Conservation (phyloP, 2,797 vertebrate species). For the Hirundo rustica region DNA sequence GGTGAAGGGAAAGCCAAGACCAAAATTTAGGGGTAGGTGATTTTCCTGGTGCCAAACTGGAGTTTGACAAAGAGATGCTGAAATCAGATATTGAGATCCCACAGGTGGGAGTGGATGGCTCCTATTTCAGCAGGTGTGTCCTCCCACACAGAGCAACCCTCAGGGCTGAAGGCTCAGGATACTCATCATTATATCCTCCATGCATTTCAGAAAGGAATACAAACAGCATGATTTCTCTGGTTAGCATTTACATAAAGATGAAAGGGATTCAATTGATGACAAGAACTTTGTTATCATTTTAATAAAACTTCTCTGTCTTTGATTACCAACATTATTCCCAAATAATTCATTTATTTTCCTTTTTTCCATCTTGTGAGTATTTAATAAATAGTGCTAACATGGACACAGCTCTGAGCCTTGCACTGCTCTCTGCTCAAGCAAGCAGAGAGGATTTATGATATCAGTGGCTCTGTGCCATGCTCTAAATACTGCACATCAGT, state of each 20-base stretch:
- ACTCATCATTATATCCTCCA: neutral
- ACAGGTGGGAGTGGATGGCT: neutral
- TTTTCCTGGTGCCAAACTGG: neutral
- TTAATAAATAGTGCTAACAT: constrained; percentile 29
- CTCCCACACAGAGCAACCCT: neutral
- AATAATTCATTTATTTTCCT: constrained; percentile 29
- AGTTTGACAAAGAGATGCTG: fast-evolving
- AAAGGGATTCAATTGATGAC: constrained; percentile 37
- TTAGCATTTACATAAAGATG: constrained; percentile 43
- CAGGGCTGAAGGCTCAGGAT: neutral
- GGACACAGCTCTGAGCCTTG: constrained; percentile 26
- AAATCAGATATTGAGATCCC: neutral
- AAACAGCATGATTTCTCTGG: constrained; percentile 42
- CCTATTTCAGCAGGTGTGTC: neutral
- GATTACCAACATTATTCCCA: constrained; percentile 10
- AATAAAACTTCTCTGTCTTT: constrained; percentile 43
- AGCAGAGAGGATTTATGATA: constrained; percentile 2
- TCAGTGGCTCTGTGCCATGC: neutral
- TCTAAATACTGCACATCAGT: neutral
- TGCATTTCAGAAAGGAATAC: neutral
- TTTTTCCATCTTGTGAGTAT: constrained; percentile 24
- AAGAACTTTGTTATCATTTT: constrained; percentile 29
- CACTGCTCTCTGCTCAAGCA: neutral
- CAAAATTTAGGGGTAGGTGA: neutral
- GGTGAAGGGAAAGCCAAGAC: neutral